A percentile compares a stretch with the other conserved stretches of the same genome.
Conservation (phyloP, 2,113 vertebrate species). For the Oryzias woworae region DNA sequence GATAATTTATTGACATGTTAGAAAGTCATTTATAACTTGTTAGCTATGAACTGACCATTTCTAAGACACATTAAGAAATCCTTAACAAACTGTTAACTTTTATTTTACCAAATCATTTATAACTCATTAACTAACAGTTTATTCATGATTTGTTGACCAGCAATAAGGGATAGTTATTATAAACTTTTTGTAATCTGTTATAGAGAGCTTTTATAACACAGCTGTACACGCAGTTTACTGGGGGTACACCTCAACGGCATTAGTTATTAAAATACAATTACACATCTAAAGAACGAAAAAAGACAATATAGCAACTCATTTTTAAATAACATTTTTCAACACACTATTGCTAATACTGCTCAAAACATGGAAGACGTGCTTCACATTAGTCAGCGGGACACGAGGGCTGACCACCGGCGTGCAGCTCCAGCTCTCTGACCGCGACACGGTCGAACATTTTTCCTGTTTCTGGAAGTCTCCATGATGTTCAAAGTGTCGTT, state of each 20-base stretch:
- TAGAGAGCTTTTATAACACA: constrained; percentile 46
- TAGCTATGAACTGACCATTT: too few species aligned
- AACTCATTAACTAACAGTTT: too few species aligned
- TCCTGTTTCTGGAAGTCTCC: constrained; percentile 56
- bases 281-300: neutral
- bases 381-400: constrained; percentile 58
- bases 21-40: too few species aligned
- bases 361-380: constrained; percentile 57
- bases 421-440: constrained; percentile 38
- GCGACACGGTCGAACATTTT: constrained; percentile 17
- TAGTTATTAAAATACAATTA: constrained; percentile 29
- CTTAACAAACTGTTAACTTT: too few species aligned
- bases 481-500: constrained; percentile 34
- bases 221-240: constrained; percentile 24
- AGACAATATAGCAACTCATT: constrained; percentile 41
- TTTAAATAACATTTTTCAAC: constrained; percentile 49
- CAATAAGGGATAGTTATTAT: too few species aligned
- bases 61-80: too few species aligned
- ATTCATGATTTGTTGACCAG: too few species aligned
- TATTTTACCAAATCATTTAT: too few species aligned
- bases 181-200: constrained; percentile 12
- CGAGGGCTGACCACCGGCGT: constrained; percentile 66
- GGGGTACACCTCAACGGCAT: constrained; percentile 24
- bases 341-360: constrained; percentile 70
- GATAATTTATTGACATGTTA: too few species aligned